phyloP scores from a whole-genome alignment of 2,113 vertebrate genomes.

The Chamaetylas fuelleborni region DNA sequence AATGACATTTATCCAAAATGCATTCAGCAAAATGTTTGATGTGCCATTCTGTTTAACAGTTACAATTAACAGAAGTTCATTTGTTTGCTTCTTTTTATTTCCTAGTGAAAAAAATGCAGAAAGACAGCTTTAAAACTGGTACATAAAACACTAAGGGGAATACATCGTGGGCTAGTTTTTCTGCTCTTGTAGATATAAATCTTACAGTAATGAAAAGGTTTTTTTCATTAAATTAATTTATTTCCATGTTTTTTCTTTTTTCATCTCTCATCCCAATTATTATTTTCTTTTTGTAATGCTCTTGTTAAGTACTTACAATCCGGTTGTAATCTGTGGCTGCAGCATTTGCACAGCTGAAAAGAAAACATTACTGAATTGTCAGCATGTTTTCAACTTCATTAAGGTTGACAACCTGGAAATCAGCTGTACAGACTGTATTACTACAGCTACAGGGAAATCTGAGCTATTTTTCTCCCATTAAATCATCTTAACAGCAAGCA shows the following conservation, averaged over 20 bases:
- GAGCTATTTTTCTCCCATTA: constrained; percentile 24
- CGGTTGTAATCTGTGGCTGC: constrained; percentile 54
- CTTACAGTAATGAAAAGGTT: background rate
- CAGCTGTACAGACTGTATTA: constrained; percentile 32
- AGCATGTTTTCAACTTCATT: constrained; percentile 69
- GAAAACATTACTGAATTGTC: constrained; percentile 58
- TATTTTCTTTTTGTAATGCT: constrained; percentile 40
- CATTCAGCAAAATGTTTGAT: background rate
- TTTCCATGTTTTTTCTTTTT: background rate
- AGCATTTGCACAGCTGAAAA: constrained; percentile 60
- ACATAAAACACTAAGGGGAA: background rate
- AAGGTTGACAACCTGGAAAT: constrained; percentile 65
- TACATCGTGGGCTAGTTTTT: background rate
- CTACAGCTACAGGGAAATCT: background rate
- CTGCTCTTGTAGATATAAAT: background rate
- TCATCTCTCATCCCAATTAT: constrained; percentile 16
- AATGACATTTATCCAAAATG: background rate
- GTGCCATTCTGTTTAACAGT: background rate
- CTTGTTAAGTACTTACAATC: constrained; percentile 44
- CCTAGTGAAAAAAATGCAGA: background rate
- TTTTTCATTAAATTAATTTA: constrained; percentile 40
- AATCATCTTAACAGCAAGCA: constrained; percentile 6
- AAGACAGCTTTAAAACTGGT: constrained; percentile 3
- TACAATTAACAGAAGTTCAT: background rate
- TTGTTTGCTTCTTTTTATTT: background rate